Evolutionary conservation across 2,888 invertebrate species (phyloP).

Genomic region (Pammene aurita): DNA sequence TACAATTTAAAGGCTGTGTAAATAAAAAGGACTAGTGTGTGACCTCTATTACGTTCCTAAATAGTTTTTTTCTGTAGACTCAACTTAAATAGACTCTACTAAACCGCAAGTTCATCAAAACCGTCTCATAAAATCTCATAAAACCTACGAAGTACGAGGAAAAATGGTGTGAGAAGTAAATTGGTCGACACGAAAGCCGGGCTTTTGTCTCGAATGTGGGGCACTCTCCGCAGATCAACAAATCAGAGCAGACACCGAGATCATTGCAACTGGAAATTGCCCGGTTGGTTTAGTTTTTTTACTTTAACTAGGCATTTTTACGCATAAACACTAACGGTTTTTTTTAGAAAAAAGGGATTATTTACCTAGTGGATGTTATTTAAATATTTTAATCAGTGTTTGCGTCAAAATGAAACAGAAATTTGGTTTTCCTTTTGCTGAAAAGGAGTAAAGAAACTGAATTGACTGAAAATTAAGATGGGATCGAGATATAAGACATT

Average conservation of each 20-base stretch:
- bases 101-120: neutral
- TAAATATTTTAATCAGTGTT: no score
- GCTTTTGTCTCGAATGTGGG: constrained; percentile 39
- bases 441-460: no score
- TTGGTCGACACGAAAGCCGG: constrained; percentile 36
- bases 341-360: neutral
- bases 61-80: neutral
- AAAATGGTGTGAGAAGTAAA: constrained; percentile 37
- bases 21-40: no score
- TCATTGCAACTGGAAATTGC: neutral
- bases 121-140: constrained; percentile 21
- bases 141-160: constrained; percentile 18
- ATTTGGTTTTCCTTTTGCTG: no score
- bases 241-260: constrained; percentile 15
- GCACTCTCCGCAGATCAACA: constrained; percentile 24
- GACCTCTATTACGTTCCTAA: neutral
- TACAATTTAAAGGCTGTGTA: no score
- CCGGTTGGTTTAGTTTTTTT: neutral
- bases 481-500: no score
- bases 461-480: no score
- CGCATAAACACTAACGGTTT: neutral
- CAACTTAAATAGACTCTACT: neutral
- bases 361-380: no score
- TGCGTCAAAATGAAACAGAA: no score
- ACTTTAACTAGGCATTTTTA: neutral